Percentiles rank a stretch among this genome's conserved stretches.
phyloP scores from a whole-genome alignment of 2,797 vertebrate species.

The Neostethus bicornis region DNA sequence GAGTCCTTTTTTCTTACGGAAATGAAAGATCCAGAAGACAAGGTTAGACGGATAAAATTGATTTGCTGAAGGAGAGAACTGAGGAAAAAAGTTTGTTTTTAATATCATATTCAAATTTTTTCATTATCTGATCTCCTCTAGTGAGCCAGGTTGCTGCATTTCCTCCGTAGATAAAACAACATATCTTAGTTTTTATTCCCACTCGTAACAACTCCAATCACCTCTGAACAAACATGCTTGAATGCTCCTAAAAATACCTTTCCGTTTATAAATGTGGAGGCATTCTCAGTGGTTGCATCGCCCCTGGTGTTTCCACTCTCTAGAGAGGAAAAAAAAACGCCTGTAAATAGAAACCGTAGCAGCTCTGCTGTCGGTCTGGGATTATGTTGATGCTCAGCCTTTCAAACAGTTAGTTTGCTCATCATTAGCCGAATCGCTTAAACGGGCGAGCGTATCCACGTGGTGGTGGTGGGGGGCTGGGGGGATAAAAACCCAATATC shows the following conservation, averaged over 20 bases:
- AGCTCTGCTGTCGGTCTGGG: conserved; percentile 31
- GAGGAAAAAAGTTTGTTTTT: too few relatives aligned
- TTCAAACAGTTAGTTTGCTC: conserved; percentile 27
- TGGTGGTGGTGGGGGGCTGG: neutral
- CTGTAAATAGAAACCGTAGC: conserved; percentile 36
- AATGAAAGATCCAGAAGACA: too few relatives aligned
- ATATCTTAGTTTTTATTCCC: conserved; percentile 46
- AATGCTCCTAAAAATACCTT: conserved; percentile 62
- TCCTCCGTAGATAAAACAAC: too few relatives aligned
- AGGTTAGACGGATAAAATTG: too few relatives aligned
- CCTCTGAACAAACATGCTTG: conserved; percentile 48
- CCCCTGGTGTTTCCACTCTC: conserved; percentile 44
- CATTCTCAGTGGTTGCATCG: conserved; percentile 43
- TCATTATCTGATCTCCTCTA: too few relatives aligned
- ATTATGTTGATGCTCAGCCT: conserved; percentile 41
- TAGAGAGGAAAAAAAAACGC: conserved; percentile 50
- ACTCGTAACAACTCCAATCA: conserved; percentile 63
- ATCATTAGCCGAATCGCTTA: conserved; percentile 29
- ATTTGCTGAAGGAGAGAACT: too few relatives aligned
- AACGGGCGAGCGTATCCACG: conserved; percentile 5
- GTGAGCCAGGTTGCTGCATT: too few relatives aligned
- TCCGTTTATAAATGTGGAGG: conserved; percentile 52
- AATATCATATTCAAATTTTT: too few relatives aligned
- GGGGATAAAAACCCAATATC: neutral
- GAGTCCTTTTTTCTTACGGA: too few relatives aligned